Conservation (phyloP, 2,888 invertebrate species). For the Cephus sareptanus region DNA sequence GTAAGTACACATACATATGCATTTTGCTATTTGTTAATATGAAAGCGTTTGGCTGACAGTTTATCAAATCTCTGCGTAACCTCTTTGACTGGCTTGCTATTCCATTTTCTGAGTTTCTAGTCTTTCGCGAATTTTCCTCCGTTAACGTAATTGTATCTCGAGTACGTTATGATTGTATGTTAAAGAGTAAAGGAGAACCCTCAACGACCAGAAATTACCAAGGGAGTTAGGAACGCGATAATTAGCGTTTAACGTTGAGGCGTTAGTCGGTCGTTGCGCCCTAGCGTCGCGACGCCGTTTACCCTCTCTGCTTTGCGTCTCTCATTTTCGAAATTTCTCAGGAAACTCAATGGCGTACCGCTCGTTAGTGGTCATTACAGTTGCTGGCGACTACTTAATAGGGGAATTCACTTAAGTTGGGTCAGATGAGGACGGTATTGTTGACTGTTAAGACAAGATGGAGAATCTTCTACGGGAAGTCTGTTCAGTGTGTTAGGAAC, state of each 20-base stretch:
- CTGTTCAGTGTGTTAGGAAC: not conserved
- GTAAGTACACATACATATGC: not conserved
- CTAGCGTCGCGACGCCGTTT: constrained; percentile 32
- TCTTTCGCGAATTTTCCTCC: not conserved
- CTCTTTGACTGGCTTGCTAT: not conserved
- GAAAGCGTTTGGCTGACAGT: not conserved
- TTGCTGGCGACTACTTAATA: constrained; percentile 17
- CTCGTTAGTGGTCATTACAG: constrained; percentile 56
- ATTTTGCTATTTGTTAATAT: not conserved
- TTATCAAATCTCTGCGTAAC: not conserved
- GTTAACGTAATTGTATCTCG: not conserved
- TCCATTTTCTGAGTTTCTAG: not conserved
- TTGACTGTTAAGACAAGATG: not conserved
- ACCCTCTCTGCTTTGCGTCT: constrained; percentile 27
- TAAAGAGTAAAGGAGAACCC: not conserved
- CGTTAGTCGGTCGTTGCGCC: constrained; percentile 41
- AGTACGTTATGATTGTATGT: not conserved
- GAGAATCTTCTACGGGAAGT: not conserved
- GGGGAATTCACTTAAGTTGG: not conserved
- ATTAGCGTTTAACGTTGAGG: constrained; percentile 53
- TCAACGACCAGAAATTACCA: not conserved
- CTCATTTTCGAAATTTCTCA: constrained; percentile 44
- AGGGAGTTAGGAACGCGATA: constrained; percentile 29
- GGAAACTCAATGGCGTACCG: constrained; percentile 37
- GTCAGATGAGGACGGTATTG: not conserved